Evolutionary conservation across 2,113 vertebrate species (phyloP).

Genomic region (Mungos mungo): DNA sequence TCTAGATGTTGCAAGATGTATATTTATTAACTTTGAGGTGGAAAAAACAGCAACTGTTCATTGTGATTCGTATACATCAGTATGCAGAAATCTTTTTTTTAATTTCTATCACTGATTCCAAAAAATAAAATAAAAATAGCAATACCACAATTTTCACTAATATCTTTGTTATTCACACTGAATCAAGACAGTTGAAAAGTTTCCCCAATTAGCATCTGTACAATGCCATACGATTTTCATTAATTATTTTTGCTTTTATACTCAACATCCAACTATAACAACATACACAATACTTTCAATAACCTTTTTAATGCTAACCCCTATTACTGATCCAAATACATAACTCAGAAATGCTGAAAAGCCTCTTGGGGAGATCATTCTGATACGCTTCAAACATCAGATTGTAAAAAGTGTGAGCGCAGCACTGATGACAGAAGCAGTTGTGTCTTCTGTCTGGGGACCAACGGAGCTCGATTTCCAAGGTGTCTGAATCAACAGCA

Average conservation of each 20-base stretch:
- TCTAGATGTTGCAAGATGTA: not conserved
- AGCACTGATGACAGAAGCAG: not conserved
- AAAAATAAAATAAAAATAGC: not conserved
- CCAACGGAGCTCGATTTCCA: not conserved
- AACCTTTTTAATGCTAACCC: slow-evolving; percentile 10
- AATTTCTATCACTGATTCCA: not conserved
- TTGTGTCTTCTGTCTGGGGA: not conserved
- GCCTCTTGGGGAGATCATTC: not conserved
- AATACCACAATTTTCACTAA: slow-evolving; percentile 11
- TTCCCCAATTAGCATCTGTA: not conserved
- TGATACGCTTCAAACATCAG: not conserved
- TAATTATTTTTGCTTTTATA: slow-evolving; percentile 11
- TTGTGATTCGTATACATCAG: not conserved
- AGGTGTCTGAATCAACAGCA: not conserved
- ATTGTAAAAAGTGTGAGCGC: not conserved
- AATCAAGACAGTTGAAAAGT: not conserved
- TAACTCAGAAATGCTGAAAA: not conserved
- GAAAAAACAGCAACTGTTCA: slow-evolving; percentile 39
- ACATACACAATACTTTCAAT: not conserved
- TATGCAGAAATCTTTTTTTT: not conserved
- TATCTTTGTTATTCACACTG: slow-evolving; percentile 5
- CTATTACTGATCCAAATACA: not conserved
- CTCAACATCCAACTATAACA: not conserved
- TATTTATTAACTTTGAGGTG: not conserved
- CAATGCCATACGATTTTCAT: not conserved